Conservation (phyloP, 2,113 vertebrate genomes). For the Poicephalus gulielmi region DNA sequence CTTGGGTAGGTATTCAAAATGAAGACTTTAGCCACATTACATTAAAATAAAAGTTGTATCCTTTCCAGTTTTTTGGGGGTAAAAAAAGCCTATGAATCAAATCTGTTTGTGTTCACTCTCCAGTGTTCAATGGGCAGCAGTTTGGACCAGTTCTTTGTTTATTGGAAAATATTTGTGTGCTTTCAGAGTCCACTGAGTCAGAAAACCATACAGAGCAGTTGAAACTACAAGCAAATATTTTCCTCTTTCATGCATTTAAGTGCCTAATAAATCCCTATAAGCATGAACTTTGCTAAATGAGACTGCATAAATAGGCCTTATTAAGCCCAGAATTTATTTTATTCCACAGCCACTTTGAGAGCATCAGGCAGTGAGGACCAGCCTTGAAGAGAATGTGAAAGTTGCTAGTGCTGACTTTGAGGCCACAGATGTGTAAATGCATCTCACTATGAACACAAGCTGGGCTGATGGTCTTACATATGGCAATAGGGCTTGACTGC, state of each 20-base stretch:
- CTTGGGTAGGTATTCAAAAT: neutral
- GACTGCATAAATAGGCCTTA: conserved; percentile 18
- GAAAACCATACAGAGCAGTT: neutral
- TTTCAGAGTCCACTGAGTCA: conserved; percentile 42
- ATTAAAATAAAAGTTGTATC: neutral
- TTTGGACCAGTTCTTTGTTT: conserved; percentile 48
- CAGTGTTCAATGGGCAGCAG: neutral
- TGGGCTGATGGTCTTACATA: neutral
- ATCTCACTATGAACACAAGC: rapidly evolving
- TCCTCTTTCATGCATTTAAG: conserved; percentile 37
- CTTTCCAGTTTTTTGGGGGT: neutral
- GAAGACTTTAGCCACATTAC: neutral
- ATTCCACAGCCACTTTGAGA: neutral
- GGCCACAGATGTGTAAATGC: neutral
- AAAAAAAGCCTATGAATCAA: neutral
- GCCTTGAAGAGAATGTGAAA: neutral
- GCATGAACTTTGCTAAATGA: conserved; percentile 15
- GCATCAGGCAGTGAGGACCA: neutral
- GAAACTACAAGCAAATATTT: conserved; percentile 52
- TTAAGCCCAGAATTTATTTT: conserved; percentile 4
- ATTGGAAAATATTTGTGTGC: conserved; percentile 50
- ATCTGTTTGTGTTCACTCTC: conserved; percentile 6
- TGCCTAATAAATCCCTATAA: conserved; percentile 49
- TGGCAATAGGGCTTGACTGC: neutral
- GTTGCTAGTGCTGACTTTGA: neutral